Percentiles rank a stretch among this genome's conserved stretches.
Conservation (phyloP, 2,797 vertebrate genomes). For the Microctenopoma stevenorrisi region DNA sequence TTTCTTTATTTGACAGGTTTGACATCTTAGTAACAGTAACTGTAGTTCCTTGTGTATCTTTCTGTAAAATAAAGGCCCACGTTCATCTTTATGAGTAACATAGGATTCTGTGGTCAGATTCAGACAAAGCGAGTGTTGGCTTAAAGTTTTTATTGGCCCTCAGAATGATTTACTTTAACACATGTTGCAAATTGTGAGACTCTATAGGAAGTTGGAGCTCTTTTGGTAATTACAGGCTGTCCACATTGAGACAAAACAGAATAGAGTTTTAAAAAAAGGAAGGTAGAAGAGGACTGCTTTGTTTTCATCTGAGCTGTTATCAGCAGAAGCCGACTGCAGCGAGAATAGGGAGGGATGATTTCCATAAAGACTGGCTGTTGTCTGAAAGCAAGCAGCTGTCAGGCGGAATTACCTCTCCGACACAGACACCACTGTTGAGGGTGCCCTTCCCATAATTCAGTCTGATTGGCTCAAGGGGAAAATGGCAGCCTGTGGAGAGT, state of each 20-base stretch:
- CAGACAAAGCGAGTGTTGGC: slow-evolving; percentile 10
- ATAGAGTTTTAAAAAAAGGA: not conserved
- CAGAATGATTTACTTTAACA: slow-evolving; percentile 23
- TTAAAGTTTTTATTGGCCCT: slow-evolving; percentile 19
- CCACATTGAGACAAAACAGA: slow-evolving; percentile 22
- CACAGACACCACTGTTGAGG: slow-evolving; percentile 82
- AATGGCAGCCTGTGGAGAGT: slow-evolving; percentile 80
- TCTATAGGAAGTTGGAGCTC: slow-evolving; percentile 35
- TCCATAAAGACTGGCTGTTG: slow-evolving; percentile 84
- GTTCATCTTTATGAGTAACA: slow-evolving; percentile 8
- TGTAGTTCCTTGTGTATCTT: not conserved
- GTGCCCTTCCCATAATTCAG: slow-evolving; percentile 83
- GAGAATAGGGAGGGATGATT: slow-evolving; percentile 76
- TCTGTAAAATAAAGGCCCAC: not conserved
- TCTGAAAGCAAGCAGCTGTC: slow-evolving; percentile 85
- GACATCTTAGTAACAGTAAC: not conserved
- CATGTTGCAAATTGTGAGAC: slow-evolving; percentile 12
- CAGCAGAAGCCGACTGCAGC: slow-evolving; percentile 65
- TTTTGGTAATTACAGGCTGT: slow-evolving; percentile 49
- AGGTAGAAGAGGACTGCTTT: slow-evolving; percentile 66
- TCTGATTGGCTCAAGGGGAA: slow-evolving; percentile 85
- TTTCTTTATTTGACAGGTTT: slow-evolving; percentile 6
- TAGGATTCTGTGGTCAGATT: slow-evolving; percentile 11
- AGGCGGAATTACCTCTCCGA: slow-evolving; percentile 80
- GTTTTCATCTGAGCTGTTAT: slow-evolving; percentile 69